Percentiles rank a stretch among this genome's conserved stretches.
Evolutionary conservation across 1,140 invertebrate species (phyloP).

Genomic region (Drosophila navojoa): DNA sequence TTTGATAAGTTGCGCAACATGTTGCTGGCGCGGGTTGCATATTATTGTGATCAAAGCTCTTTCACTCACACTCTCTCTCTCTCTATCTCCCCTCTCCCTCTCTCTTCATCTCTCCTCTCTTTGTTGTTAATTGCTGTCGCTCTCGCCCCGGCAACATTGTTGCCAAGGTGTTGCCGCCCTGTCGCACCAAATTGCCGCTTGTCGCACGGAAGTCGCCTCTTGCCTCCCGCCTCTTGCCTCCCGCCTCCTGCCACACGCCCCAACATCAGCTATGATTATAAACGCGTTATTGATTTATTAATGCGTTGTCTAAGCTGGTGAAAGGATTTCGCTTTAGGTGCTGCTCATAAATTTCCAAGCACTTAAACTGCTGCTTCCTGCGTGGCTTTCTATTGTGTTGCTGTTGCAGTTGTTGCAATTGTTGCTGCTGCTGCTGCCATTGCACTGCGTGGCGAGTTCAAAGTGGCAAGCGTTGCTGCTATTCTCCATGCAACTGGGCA

Average conservation of each 20-base stretch:
- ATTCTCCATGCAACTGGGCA: slow-evolving; percentile 34
- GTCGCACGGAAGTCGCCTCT: slow-evolving; percentile 64
- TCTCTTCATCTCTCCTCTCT: background rate
- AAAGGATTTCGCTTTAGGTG: slow-evolving; percentile 77
- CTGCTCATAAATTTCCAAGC: slow-evolving; percentile 66
- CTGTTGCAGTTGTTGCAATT: slow-evolving; percentile 37
- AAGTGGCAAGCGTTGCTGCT: slow-evolving; percentile 45
- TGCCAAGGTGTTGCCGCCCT: slow-evolving; percentile 65
- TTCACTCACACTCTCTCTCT: background rate
- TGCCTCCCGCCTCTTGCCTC: background rate
- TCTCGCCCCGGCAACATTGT: slow-evolving; percentile 56
- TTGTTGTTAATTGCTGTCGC: slow-evolving; percentile 60
- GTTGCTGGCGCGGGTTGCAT: slow-evolving; percentile 40
- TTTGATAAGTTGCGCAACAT: slow-evolving; percentile 82
- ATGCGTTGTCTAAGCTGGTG: slow-evolving; percentile 69
- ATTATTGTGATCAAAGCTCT: slow-evolving; percentile 34
- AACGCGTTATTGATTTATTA: slow-evolving; percentile 80
- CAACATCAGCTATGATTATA: slow-evolving; percentile 57
- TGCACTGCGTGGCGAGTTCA: slow-evolving; percentile 52
- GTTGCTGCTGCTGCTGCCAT: background rate
- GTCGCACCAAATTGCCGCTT: slow-evolving; percentile 66
- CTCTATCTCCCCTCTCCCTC: background rate
- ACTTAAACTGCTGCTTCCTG: slow-evolving; percentile 56
- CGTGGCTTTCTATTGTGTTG: slow-evolving; percentile 32
- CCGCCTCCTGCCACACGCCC: background rate